Conservation (phyloP, 2,888 invertebrate species). For the Zeuzera pyrina region DNA sequence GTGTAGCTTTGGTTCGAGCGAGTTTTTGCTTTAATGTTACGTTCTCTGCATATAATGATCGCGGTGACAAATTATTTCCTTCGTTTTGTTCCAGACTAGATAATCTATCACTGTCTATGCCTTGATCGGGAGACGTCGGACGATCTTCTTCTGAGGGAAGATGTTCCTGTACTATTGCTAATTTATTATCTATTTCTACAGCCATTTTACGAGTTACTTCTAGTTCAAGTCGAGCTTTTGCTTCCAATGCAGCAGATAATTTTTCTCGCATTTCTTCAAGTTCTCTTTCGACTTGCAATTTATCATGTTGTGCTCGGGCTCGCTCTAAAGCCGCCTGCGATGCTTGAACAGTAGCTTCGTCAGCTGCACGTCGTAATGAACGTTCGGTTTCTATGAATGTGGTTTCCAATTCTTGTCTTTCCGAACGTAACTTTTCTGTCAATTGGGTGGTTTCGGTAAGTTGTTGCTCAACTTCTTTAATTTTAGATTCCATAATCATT, state of each 20-base stretch:
- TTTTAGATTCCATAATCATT: conserved; percentile 29
- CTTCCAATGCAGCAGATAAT: conserved; percentile 38
- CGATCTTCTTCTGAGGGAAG: conserved; percentile 51
- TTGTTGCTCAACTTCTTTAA: conserved; percentile 45
- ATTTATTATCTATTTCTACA: conserved; percentile 36
- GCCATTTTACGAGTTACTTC: conserved; percentile 59
- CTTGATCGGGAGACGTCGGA: conserved; percentile 85
- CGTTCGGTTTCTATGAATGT: conserved; percentile 66
- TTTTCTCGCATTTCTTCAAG: conserved; percentile 71
- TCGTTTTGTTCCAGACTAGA: conserved; percentile 76
- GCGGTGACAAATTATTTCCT: conserved; percentile 53
- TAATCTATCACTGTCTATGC: conserved; percentile 88
- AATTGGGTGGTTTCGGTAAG: conserved; percentile 32
- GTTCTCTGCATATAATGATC: conserved; percentile 75
- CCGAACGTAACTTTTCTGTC: conserved; percentile 41
- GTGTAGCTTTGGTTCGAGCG: conserved; percentile 78
- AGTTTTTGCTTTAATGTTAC: conserved; percentile 79
- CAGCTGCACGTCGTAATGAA: conserved; percentile 76
- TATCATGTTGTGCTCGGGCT: conserved; percentile 81
- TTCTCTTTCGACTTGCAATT: conserved; percentile 77
- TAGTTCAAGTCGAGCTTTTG: conserved; percentile 49
- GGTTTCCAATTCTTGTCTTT: conserved; percentile 52
- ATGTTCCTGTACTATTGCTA: conserved; percentile 36
- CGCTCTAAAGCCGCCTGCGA: conserved; percentile 83
- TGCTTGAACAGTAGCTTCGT: conserved; percentile 80